Conservation (phyloP, 2,888 invertebrate species). For the Caenorhabditis macrosperma region DNA sequence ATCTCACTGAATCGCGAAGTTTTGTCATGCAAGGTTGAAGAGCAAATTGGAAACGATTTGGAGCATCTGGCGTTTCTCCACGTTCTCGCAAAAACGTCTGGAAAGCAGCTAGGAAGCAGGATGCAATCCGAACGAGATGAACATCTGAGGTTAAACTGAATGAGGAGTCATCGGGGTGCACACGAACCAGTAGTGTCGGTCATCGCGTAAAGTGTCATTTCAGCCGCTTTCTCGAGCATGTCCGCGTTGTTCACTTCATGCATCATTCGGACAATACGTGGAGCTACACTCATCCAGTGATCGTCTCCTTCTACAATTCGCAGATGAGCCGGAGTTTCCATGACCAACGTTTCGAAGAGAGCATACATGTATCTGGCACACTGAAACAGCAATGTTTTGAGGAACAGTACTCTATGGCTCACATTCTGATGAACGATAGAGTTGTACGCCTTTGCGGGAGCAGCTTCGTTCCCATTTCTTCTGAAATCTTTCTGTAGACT, state of each 20-base stretch:
- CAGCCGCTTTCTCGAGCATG: constrained; percentile 26
- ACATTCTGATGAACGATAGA: constrained; percentile 59
- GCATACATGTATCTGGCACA: constrained; percentile 60
- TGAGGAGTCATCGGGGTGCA: not conserved
- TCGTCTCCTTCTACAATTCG: constrained; percentile 64
- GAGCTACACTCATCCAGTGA: constrained; percentile 60
- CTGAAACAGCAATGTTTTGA: constrained; percentile 38
- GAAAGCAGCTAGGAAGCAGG: constrained; percentile 53
- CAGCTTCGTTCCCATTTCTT: not conserved
- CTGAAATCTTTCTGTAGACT: constrained; percentile 42
- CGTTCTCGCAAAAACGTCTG: not conserved
- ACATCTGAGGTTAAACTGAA: constrained; percentile 45
- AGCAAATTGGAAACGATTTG: constrained; percentile 4
- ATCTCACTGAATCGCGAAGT: constrained; percentile 43
- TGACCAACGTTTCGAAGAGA: constrained; percentile 36
- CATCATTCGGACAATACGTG: constrained; percentile 39
- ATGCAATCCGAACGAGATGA: constrained; percentile 62
- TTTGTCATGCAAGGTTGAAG: constrained; percentile 25
- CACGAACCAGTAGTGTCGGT: constrained; percentile 27
- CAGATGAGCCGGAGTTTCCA: constrained; percentile 40
- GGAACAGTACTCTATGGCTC: too few relatives aligned
- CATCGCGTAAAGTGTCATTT: constrained; percentile 39
- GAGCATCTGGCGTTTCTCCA: not conserved
- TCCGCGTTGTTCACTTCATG: constrained; percentile 8
- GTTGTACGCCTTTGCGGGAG: not conserved